Evolutionary conservation across 2,113 vertebrate genomes (phyloP).

Genomic region (Myiagra hebetior): DNA sequence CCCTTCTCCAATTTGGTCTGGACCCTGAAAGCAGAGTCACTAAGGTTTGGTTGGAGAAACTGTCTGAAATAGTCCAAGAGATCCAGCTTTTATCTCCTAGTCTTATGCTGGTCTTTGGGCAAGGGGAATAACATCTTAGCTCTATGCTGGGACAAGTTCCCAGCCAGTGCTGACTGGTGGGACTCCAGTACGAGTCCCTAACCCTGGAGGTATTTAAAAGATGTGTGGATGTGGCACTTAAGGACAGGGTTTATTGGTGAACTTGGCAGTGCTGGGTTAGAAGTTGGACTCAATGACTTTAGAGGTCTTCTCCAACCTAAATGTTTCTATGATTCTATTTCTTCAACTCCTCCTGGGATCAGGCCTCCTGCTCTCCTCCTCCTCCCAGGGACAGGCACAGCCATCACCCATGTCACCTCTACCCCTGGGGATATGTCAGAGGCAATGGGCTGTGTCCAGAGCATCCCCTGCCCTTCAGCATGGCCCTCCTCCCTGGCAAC

Average conservation of each 20-base stretch:
- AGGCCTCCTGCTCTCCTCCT: neutral
- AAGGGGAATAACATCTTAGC: neutral
- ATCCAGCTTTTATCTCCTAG: neutral
- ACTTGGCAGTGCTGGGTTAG: neutral
- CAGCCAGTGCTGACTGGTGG: neutral
- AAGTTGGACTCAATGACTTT: neutral
- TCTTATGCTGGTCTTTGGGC: neutral
- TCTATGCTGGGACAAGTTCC: neutral
- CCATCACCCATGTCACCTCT: neutral
- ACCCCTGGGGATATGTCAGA: neutral
- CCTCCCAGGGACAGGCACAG: neutral
- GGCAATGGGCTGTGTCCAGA: neutral
- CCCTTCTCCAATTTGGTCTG: neutral
- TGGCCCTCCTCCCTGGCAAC: fast-evolving
- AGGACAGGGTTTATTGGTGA: neutral
- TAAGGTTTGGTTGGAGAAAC: neutral
- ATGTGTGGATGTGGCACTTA: neutral
- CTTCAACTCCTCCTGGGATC: neutral
- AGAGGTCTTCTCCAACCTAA: neutral
- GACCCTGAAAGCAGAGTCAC: neutral
- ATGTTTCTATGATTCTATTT: neutral
- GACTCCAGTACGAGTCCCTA: neutral
- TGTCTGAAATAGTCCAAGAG: neutral
- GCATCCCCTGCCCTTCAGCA: neutral
- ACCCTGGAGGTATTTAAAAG: neutral